A percentile compares a stretch with the other conserved stretches of the same genome.
These are phyloP conservation scores for Podotricha telesiphe DNA, from an alignment of 2,888 invertebrate species.

Conservation along the genomic window DNA sequence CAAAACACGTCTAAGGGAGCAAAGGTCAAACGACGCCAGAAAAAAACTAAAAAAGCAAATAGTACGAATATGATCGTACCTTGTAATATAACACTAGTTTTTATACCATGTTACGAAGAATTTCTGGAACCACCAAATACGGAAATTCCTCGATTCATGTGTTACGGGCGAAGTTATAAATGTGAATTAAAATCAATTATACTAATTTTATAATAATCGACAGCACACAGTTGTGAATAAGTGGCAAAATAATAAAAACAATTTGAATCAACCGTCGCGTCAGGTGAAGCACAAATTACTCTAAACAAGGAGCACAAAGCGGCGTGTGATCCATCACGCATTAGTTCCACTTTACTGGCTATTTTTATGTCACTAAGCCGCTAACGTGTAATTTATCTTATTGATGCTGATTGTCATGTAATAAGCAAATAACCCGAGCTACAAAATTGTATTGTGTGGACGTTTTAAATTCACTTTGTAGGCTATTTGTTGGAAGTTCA, in stretches of 20 bases:
- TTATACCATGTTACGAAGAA: background rate
- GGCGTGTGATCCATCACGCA: constrained; percentile 7
- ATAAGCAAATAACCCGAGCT: constrained; percentile 4
- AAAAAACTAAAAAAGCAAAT: background rate
- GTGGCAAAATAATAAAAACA: background rate
- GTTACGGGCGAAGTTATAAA: background rate
- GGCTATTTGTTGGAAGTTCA: background rate
- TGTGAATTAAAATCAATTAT: background rate
- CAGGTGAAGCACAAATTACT: background rate
- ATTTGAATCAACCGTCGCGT: too few species aligned
- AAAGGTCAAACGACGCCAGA: background rate
- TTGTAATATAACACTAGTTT: background rate
- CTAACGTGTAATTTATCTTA: constrained; percentile 23
- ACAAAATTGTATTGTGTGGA: background rate
- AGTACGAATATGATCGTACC: background rate
- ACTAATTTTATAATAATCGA: background rate
- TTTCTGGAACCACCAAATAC: background rate
- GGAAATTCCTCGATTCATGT: background rate
- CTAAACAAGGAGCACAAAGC: constrained; percentile 1
- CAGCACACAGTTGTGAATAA: background rate
- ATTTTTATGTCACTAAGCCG: constrained; percentile 12
- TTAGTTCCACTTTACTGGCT: constrained; percentile 15
- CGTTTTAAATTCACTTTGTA: constrained; percentile 3
- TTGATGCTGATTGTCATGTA: constrained; percentile 18
- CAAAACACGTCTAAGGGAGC: background rate